A percentile compares a stretch with the other conserved stretches of the same genome.
These are phyloP conservation scores for Electrophaes corylata DNA, from an alignment of 2,888 invertebrate genomes.

Conservation along the genomic window DNA sequence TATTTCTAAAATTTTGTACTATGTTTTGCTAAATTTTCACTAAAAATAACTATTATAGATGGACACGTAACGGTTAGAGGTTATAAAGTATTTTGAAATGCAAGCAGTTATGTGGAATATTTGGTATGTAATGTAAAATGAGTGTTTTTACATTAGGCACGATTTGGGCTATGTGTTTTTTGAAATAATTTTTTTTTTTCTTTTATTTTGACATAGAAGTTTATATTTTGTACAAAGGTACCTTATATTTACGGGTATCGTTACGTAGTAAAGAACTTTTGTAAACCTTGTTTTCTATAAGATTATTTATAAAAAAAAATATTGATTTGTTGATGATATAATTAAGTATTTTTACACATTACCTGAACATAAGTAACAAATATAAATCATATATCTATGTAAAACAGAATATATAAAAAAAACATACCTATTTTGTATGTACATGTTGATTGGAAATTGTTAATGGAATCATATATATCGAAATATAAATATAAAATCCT, in stretches of 20 bases:
- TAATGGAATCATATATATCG: neutral
- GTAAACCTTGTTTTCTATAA: constrained; percentile 77
- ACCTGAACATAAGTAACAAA: constrained; percentile 78
- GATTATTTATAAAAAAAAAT: constrained; percentile 78
- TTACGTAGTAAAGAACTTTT: constrained; percentile 59
- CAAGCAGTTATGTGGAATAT: constrained; percentile 56
- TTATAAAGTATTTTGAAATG: constrained; percentile 61
- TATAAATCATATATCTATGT: constrained; percentile 72
- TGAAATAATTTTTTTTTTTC: constrained; percentile 42
- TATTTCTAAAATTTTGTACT: constrained; percentile 84
- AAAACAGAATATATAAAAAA: constrained; percentile 74
- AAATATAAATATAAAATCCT: constrained; percentile 24
- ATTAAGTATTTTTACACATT: constrained; percentile 82
- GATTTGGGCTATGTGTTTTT: constrained; percentile 15
- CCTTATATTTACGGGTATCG: constrained; percentile 64
- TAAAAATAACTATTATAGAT: constrained; percentile 74
- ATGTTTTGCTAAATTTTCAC: constrained; percentile 85
- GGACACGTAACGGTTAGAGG: constrained; percentile 74
- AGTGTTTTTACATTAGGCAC: constrained; percentile 35
- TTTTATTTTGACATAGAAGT: constrained; percentile 60
- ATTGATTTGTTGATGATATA: constrained; percentile 77
- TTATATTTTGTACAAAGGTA: constrained; percentile 75
- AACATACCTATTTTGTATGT: constrained; percentile 68
- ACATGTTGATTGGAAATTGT: constrained; percentile 55
- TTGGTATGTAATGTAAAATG: constrained; percentile 42